Percentiles rank a stretch among this genome's conserved stretches.
Evolutionary conservation across 2,113 vertebrate species (phyloP).

Genomic region (Chloebia gouldiae): DNA sequence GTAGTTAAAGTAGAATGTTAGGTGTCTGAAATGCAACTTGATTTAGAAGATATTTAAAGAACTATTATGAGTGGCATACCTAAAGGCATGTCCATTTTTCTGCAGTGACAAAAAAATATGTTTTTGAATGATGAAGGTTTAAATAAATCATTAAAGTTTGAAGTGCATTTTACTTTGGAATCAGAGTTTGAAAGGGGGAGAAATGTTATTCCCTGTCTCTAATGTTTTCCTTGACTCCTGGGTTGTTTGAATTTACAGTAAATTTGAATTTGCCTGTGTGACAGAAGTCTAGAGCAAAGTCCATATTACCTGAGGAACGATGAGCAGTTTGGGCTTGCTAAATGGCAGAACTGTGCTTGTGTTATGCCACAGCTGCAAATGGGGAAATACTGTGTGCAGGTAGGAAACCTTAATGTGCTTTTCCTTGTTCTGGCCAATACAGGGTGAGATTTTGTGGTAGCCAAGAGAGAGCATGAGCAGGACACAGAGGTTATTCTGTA

Average conservation of each 20-base stretch:
- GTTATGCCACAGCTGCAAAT: neutral
- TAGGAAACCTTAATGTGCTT: neutral
- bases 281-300: neutral
- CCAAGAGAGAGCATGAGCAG: neutral
- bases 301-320: neutral
- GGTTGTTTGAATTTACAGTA: neutral
- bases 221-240: neutral
- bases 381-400: fast-evolving
- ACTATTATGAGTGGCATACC: neutral
- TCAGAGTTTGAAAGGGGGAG: neutral
- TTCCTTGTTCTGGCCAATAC: neutral
- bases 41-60: neutral
- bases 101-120: neutral
- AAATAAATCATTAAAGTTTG: neutral
- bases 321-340: neutral
- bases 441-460: neutral
- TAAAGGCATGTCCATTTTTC: neutral
- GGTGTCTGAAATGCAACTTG: neutral
- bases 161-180: neutral
- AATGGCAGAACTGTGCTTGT: neutral
- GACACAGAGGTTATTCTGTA: neutral
- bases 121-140: neutral
- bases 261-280: neutral
- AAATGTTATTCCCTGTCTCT: neutral
- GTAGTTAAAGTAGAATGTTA: neutral